Conservation (phyloP, 2,797 vertebrate species). For the Thaleichthys pacificus region DNA sequence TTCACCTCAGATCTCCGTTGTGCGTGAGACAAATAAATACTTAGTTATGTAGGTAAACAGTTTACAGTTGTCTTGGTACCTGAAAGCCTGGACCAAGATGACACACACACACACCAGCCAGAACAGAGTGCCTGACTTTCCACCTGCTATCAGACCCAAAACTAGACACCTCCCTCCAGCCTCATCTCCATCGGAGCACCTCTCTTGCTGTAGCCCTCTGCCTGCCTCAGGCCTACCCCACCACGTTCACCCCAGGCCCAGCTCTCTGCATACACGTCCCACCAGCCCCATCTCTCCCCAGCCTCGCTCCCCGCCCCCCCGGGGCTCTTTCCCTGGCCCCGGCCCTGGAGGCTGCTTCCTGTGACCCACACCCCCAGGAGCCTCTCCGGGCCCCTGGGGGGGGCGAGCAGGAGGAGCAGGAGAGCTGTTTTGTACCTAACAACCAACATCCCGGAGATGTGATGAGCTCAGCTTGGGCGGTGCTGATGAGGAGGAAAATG, state of each 20-base stretch:
- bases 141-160: too few relatives aligned
- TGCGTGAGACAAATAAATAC: too few relatives aligned
- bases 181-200: constrained; percentile 39
- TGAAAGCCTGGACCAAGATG: not conserved
- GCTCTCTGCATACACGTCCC: not conserved
- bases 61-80: not conserved
- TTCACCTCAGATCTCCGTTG: too few relatives aligned
- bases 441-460: not conserved
- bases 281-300: constrained; percentile 1
- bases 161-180: constrained; percentile 23
- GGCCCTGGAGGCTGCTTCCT: constrained; percentile 74
- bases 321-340: constrained; percentile 54
- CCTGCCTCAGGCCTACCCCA: constrained; percentile 46
- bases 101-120: not conserved
- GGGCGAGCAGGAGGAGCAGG: not conserved
- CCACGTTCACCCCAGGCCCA: constrained; percentile 9
- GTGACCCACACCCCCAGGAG: constrained; percentile 57
- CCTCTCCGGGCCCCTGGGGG: constrained; percentile 44
- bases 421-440: too few relatives aligned
- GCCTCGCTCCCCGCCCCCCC: constrained; percentile 39
- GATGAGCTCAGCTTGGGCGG: too few relatives aligned
- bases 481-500: too few relatives aligned
- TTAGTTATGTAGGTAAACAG: not conserved
- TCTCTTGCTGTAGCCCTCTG: constrained; percentile 27
- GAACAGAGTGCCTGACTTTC: not conserved